phyloP scores from a whole-genome alignment of 1,140 invertebrate species.

The Trachymyrmex cornetzi region DNA sequence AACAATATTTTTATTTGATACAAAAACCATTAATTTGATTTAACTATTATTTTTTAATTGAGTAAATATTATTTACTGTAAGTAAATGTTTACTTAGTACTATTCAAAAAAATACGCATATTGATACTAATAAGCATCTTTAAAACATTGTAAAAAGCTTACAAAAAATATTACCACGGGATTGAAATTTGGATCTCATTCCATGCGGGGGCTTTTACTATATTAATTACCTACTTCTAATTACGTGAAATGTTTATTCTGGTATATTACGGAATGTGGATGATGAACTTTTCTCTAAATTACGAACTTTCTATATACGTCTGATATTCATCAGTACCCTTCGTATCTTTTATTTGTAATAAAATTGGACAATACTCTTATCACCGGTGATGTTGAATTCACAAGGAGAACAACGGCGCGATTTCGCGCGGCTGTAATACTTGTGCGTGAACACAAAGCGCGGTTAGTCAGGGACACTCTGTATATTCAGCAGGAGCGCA shows the following conservation, averaged over 20 bases:
- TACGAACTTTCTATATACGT: background rate
- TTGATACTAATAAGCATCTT: no score
- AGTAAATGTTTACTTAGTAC: no score
- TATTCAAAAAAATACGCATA: no score
- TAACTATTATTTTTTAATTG: no score
- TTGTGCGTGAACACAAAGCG: slow-evolving; percentile 18
- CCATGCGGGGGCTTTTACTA: background rate
- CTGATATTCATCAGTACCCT: background rate
- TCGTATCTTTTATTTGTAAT: background rate
- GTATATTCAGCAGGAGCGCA: slow-evolving; percentile 38
- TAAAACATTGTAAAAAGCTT: no score
- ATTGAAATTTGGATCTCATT: no score
- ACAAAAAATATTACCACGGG: no score
- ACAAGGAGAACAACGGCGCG: background rate
- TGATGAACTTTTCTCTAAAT: background rate
- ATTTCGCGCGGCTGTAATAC: slow-evolving; percentile 35
- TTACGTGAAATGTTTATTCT: background rate
- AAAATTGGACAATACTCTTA: slow-evolving; percentile 30
- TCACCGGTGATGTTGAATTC: background rate
- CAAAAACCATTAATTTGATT: no score
- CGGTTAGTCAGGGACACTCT: slow-evolving; percentile 35
- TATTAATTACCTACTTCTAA: no score
- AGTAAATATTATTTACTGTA: no score
- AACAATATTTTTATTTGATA: no score
- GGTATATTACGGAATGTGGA: no score